A percentile compares a stretch with the other conserved stretches of the same genome.
Evolutionary conservation across 2,113 vertebrate genomes (phyloP).

Genomic region (Osmerus mordax): DNA sequence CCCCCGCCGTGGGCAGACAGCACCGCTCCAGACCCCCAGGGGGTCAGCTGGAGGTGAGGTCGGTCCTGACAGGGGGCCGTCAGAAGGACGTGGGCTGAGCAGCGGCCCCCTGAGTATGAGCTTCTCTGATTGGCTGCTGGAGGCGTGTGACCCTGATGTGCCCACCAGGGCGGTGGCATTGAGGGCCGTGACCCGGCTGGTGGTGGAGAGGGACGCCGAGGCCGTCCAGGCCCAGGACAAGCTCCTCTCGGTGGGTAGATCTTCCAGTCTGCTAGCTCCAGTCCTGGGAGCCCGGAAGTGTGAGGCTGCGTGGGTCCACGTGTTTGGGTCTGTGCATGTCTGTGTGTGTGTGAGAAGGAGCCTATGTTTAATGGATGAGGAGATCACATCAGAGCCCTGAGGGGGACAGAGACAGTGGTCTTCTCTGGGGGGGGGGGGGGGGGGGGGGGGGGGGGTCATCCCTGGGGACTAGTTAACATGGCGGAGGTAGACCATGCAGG

Average conservation of each 20-base stretch:
- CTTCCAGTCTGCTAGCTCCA: neutral
- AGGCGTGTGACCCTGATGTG: constrained; percentile 83
- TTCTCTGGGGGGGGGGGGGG: neutral
- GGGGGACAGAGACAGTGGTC: neutral
- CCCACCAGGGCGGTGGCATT: constrained; percentile 79
- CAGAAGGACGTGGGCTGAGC: neutral
- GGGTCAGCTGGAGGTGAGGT: neutral
- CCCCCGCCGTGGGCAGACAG: neutral
- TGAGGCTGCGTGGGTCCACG: neutral
- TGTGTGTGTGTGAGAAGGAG: neutral
- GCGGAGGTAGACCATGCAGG: neutral
- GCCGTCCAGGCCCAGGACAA: constrained; percentile 74
- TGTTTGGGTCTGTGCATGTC: neutral
- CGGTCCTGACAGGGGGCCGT: too few relatives aligned
- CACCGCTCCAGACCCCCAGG: neutral
- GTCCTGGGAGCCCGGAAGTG: neutral
- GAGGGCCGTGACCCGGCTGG: constrained; percentile 69
- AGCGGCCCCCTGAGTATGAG: constrained; percentile 7
- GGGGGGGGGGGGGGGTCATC: neutral
- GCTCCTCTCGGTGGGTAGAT: constrained; percentile 75
- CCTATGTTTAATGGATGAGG: constrained; percentile 58
- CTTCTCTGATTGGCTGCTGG: constrained; percentile 70
- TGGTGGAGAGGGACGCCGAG: constrained; percentile 62
- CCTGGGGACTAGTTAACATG: constrained; percentile 58
- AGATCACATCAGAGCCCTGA: neutral